phyloP scores from a whole-genome alignment of 92 coral and sea anemone genomes.

The Siderastrea radians region DNA sequence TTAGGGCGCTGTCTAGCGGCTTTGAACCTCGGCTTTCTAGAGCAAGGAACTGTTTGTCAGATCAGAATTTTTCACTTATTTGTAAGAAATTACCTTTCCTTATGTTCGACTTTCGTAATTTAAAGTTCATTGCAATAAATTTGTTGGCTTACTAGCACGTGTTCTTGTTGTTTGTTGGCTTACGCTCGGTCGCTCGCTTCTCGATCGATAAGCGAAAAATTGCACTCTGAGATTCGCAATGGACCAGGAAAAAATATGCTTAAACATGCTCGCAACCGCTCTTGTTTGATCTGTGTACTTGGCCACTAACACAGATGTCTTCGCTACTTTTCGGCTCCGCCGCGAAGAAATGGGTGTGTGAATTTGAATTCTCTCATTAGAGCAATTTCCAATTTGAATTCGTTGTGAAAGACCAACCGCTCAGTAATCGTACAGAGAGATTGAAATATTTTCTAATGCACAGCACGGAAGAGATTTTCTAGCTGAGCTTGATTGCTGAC shows the following conservation, averaged over 20 bases:
- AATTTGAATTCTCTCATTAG: not conserved
- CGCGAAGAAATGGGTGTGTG: not conserved
- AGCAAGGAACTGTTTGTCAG: too few species aligned
- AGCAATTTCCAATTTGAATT: not conserved
- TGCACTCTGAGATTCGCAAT: not conserved
- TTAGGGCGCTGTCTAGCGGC: constrained; percentile 30
- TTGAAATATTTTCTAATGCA: too few species aligned
- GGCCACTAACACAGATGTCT: not conserved
- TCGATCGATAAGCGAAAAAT: not conserved
- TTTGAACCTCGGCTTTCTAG: not conserved
- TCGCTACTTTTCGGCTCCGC: not conserved
- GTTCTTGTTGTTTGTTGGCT: not conserved
- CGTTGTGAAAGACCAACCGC: not conserved
- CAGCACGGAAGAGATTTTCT: too few species aligned
- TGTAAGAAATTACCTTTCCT: not conserved
- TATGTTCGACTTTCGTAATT: not conserved
- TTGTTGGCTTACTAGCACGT: constrained; percentile 1
- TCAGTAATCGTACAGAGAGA: too few species aligned
- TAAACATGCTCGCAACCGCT: too few species aligned
- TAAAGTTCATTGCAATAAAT: constrained; percentile 9
- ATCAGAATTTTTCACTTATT: constrained; percentile 1
- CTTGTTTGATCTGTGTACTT: not conserved
- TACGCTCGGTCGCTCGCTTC: not conserved
- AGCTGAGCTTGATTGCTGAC: too few species aligned
- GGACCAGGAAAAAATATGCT: not conserved